Conservation (phyloP, 2,888 invertebrate genomes). For the Ophioninae sp. region DNA sequence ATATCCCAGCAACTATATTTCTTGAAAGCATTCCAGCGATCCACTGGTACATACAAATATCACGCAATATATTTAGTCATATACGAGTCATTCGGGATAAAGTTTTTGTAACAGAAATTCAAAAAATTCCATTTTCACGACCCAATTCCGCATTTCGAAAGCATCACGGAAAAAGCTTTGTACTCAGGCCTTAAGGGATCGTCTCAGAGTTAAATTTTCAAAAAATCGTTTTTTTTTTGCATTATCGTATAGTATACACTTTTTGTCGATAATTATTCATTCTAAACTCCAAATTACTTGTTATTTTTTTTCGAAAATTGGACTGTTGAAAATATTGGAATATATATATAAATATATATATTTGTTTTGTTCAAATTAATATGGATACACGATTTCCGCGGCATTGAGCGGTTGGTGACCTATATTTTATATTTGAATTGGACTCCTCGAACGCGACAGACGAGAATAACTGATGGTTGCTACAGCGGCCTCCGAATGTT, state of each 20-base stretch:
- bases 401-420: conserved; percentile 69
- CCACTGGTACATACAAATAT: conserved; percentile 2
- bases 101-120: neutral
- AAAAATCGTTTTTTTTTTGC: no score
- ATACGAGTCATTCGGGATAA: neutral
- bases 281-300: neutral
- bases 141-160: neutral
- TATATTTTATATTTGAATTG: conserved; percentile 72
- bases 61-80: conserved; percentile 18
- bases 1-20: conserved; percentile 57
- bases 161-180: neutral
- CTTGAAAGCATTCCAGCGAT: conserved; percentile 63
- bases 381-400: conserved; percentile 27
- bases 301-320: neutral
- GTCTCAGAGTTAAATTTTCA: no score
- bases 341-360: no score
- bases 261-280: no score
- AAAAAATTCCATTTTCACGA: neutral
- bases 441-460: conserved; percentile 65
- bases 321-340: neutral
- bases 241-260: no score
- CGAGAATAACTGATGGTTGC: conserved; percentile 73
- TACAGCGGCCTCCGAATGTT: conserved; percentile 47
- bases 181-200: no score
- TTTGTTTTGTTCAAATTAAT: conserved; percentile 18